Evolutionary conservation across 2,888 invertebrate genomes (phyloP).

Genomic region (Microplitis deprimator): DNA sequence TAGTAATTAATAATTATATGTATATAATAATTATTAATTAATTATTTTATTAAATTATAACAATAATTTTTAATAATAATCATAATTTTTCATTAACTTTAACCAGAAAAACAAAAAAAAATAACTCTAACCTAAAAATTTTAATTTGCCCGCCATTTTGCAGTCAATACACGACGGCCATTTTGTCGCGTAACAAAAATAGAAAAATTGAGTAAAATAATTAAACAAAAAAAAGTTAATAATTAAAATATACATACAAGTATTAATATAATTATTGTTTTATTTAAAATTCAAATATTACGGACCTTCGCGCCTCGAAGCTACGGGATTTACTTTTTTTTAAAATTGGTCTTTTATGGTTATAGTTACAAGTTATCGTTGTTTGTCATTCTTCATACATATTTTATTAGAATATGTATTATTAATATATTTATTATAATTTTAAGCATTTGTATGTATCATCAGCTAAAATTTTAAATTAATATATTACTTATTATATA

Average conservation of each 20-base stretch:
- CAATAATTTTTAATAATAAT: neutral
- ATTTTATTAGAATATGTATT: neutral
- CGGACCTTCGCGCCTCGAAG: constrained; percentile 30
- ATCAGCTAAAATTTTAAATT: constrained; percentile 7
- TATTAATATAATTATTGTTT: constrained; percentile 32
- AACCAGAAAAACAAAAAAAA: too few relatives aligned
- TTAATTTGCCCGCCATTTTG: too few relatives aligned
- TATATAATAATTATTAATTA: constrained; percentile 46
- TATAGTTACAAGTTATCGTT: constrained; percentile 24
- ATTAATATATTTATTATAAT: neutral
- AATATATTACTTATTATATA: constrained; percentile 4
- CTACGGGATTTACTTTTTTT: constrained; percentile 14
- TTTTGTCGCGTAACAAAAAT: neutral
- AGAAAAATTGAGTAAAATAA: neutral
- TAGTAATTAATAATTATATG: constrained; percentile 42
- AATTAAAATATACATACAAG: constrained; percentile 47
- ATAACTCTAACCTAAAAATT: neutral
- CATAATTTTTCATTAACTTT: too few relatives aligned
- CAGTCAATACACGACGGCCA: neutral
- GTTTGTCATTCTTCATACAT: constrained; percentile 25
- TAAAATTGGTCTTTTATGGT: constrained; percentile 21
- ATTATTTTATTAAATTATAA: constrained; percentile 33
- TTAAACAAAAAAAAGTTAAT: neutral
- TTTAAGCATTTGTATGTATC: neutral
- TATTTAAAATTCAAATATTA: constrained; percentile 3